phyloP scores from a whole-genome alignment of 2,888 invertebrate genomes.

The Tipula helvola region DNA sequence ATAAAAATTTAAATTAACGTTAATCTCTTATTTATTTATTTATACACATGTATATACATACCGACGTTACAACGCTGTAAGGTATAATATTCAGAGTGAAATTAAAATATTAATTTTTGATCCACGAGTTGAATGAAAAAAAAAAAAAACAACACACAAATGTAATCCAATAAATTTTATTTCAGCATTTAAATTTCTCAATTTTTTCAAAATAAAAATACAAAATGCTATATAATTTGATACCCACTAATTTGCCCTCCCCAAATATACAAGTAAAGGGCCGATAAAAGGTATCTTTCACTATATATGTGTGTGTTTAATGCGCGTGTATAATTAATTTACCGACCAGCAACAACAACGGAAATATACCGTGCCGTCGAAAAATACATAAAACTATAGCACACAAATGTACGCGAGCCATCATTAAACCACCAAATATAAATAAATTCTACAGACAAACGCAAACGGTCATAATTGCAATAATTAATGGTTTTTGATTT shows the following conservation, averaged over 20 bases:
- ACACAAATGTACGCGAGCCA: not conserved
- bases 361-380: not conserved
- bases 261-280: not conserved
- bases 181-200: not conserved
- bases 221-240: not conserved
- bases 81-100: not conserved
- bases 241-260: not conserved
- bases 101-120: not conserved
- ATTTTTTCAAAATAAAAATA: not conserved
- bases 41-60: not conserved
- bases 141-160: too few relatives aligned
- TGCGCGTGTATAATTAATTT: not conserved
- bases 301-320: not conserved
- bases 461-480: not conserved
- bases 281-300: not conserved
- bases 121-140: not conserved
- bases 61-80: not conserved
- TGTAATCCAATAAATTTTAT: not conserved
- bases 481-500: not conserved
- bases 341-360: not conserved
- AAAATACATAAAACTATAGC: not conserved
- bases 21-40: conserved; percentile 4
- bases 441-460: not conserved
- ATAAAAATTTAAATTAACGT: not conserved
- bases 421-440: not conserved